phyloP scores from a whole-genome alignment of 1,140 invertebrate species.

The Macrocentrus cingulum region DNA sequence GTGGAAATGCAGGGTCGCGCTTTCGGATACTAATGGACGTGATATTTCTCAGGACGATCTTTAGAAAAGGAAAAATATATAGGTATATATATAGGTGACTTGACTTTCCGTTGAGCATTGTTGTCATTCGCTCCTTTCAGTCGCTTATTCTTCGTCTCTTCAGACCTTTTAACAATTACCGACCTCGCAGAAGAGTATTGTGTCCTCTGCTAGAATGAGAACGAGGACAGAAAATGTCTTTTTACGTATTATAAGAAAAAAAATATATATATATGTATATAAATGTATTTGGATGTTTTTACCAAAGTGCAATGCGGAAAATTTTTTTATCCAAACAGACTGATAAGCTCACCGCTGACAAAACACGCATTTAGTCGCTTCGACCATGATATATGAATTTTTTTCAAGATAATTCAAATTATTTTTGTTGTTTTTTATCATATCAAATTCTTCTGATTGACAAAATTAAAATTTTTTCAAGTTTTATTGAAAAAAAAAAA shows the following conservation, averaged over 20 bases:
- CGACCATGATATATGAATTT: no score
- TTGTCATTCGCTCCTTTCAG: conserved; percentile 17
- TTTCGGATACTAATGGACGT: conserved; percentile 18
- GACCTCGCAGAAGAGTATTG: neutral
- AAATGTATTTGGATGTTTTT: no score
- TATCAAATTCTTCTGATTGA: no score
- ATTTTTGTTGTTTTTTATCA: no score
- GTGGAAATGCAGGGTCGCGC: neutral
- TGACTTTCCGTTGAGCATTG: conserved; percentile 5
- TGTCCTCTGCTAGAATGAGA: neutral
- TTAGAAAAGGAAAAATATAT: neutral
- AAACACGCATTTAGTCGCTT: no score
- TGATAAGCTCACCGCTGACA: no score
- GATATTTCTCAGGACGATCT: conserved; percentile 10
- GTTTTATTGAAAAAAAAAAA: no score
- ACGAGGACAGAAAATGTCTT: neutral
- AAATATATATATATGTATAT: neutral
- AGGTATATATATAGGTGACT: neutral
- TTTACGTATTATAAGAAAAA: neutral
- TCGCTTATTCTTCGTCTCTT: conserved; percentile 10
- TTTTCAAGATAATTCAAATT: no score
- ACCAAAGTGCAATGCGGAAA: no score
- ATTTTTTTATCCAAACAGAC: no score
- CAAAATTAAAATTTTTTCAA: no score
- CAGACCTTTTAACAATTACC: conserved; percentile 19